phyloP scores from a whole-genome alignment of 2,113 vertebrate genomes.

The Mormyrus lacerda region DNA sequence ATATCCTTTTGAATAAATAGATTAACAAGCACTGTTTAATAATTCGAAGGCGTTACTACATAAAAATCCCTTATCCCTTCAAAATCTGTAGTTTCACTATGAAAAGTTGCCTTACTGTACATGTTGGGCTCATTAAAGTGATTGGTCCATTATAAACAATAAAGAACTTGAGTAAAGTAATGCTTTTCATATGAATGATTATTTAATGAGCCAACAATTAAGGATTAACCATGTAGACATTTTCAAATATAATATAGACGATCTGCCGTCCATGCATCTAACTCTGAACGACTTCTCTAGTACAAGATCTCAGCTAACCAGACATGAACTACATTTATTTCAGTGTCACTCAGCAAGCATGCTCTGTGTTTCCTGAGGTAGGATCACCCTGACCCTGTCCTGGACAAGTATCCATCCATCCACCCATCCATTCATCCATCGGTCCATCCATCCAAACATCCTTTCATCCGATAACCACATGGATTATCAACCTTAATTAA shows the following conservation, averaged over 20 bases:
- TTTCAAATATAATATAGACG: not conserved
- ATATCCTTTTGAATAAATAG: constrained; percentile 3
- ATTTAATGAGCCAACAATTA: not conserved
- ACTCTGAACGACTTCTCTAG: not conserved
- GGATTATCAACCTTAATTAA: not conserved
- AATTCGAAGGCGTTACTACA: not conserved
- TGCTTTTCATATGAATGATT: not conserved
- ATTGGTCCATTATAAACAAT: not conserved
- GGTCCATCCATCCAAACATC: not conserved
- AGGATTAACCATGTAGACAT: not conserved
- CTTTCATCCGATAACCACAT: not conserved
- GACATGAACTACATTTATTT: not conserved
- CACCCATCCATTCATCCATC: not conserved
- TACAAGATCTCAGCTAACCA: not conserved
- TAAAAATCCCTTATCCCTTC: not conserved
- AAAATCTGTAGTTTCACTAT: not conserved
- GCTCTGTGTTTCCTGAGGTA: not conserved
- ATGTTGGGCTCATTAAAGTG: not conserved
- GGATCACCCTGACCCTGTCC: not conserved
- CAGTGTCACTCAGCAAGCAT: not conserved
- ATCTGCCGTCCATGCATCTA: not conserved
- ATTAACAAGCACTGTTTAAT: not conserved
- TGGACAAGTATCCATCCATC: not conserved
- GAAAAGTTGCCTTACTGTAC: not conserved
- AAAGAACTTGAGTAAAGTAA: not conserved